A percentile compares a stretch with the other conserved stretches of the same genome.
Evolutionary conservation across 1,140 invertebrate genomes (phyloP).

Genomic region (Lethocerus indicus): DNA sequence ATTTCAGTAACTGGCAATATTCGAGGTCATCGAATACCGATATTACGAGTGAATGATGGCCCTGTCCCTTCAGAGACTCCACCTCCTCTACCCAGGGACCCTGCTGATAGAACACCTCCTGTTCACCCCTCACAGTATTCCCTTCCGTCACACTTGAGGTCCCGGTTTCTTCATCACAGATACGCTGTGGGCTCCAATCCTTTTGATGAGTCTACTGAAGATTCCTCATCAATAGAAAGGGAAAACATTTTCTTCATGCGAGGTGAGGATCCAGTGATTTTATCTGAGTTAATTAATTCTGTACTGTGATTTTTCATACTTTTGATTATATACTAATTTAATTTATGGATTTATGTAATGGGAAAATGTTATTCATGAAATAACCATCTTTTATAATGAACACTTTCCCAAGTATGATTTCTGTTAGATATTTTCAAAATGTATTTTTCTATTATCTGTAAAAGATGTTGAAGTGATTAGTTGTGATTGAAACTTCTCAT

Average conservation of each 20-base stretch:
- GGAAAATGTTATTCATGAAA: too few relatives aligned
- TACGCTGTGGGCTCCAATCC: constrained; percentile 23
- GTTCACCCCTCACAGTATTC: constrained; percentile 6
- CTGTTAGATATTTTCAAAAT: too few relatives aligned
- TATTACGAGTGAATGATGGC: constrained; percentile 15
- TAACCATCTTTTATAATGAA: too few relatives aligned
- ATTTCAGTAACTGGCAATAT: too few relatives aligned
- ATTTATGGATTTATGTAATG: background rate
- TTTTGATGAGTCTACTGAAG: constrained; percentile 25
- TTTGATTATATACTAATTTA: background rate
- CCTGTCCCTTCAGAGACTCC: constrained; percentile 15
- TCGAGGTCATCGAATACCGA: too few relatives aligned
- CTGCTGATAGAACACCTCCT: constrained; percentile 15
- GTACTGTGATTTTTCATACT: constrained; percentile 1
- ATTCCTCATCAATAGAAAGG: constrained; percentile 18
- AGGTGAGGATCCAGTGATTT: constrained; percentile 10
- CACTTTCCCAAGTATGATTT: too few relatives aligned
- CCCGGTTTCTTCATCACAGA: constrained; percentile 25
- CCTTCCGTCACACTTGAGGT: background rate
- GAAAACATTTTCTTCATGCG: constrained; percentile 11
- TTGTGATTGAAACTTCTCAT: too few relatives aligned
- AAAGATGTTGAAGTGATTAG: too few relatives aligned
- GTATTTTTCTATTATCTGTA: too few relatives aligned
- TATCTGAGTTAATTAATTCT: background rate
- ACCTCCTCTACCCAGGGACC: constrained; percentile 18